phyloP scores from a whole-genome alignment of 2,113 vertebrate genomes.

The Cnemophilus loriae region DNA sequence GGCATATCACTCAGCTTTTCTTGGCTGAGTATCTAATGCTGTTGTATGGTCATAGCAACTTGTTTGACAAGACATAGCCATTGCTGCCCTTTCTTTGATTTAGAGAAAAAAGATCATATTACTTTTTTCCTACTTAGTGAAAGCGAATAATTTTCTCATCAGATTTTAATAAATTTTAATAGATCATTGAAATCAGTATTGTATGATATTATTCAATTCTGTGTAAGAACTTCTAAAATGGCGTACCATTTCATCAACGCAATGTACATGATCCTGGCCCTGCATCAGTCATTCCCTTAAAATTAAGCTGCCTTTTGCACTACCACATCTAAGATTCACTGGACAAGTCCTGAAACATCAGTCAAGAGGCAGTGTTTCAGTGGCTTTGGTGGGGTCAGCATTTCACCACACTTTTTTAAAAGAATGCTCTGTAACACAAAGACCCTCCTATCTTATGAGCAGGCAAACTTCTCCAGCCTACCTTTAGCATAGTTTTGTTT shows the following conservation, averaged over 20 bases:
- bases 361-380: not conserved
- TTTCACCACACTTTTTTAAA: not conserved
- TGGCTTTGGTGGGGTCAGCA: not conserved
- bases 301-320: not conserved
- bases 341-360: not conserved
- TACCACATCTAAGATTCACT: not conserved
- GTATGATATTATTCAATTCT: not conserved
- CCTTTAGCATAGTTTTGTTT: not conserved
- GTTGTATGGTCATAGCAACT: not conserved
- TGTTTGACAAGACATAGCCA: not conserved
- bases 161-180: not conserved
- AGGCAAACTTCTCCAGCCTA: not conserved
- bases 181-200: not conserved
- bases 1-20: not conserved
- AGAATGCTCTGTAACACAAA: not conserved
- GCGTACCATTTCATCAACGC: not conserved
- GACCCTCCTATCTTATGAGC: not conserved
- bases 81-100: not conserved
- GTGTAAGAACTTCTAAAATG: not conserved
- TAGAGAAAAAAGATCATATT: not conserved
- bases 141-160: not conserved
- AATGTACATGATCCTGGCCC: not conserved
- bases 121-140: not conserved
- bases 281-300: not conserved
- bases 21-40: not conserved